phyloP scores from a whole-genome alignment of 2,797 vertebrate species.

The Myotis findleyi region DNA sequence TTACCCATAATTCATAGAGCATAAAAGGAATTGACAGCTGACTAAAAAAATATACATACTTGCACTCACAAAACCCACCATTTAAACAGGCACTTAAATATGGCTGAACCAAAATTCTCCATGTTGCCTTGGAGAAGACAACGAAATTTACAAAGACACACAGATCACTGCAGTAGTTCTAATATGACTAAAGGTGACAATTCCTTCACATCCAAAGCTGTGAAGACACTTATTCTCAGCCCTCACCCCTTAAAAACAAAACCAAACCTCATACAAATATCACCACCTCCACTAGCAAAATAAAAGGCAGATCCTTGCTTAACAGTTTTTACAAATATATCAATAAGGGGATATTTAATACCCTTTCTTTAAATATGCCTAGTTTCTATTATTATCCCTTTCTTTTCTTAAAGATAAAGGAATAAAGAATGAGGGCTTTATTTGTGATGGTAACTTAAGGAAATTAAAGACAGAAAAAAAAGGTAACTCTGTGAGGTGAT shows the following conservation, averaged over 20 bases:
- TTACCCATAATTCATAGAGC: constrained; percentile 45
- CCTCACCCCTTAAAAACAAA: neutral
- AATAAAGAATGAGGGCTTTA: constrained; percentile 22
- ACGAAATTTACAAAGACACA: constrained; percentile 22
- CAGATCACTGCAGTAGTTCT: constrained; percentile 31
- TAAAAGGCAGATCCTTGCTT: constrained; percentile 12
- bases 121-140: constrained; percentile 41
- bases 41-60: constrained; percentile 30
- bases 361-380: constrained; percentile 15
- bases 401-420: constrained; percentile 41
- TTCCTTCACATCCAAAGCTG: neutral
- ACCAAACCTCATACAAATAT: neutral
- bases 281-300: neutral
- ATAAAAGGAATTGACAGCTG: constrained; percentile 48
- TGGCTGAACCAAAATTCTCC: constrained; percentile 39
- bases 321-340: constrained; percentile 47
- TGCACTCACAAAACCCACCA: neutral
- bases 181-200: neutral
- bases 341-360: constrained; percentile 35
- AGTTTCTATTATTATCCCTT: constrained; percentile 24
- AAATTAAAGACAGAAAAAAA: constrained; percentile 10
- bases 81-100: constrained; percentile 6
- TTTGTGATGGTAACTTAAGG: neutral
- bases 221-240: neutral
- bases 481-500: neutral